phyloP scores from a whole-genome alignment of 2,888 invertebrate species.

The Cheilosia vulpina region DNA sequence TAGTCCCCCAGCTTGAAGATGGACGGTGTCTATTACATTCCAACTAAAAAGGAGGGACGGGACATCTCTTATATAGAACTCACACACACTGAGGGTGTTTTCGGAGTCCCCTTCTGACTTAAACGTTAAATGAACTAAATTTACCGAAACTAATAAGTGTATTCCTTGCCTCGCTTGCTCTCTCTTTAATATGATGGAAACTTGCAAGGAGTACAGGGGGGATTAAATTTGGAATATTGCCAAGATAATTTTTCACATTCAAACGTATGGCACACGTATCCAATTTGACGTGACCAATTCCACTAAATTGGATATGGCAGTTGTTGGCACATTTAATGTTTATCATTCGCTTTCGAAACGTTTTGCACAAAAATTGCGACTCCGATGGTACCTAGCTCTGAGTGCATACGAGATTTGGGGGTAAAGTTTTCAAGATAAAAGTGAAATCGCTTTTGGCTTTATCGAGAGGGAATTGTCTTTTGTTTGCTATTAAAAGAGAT shows the following conservation, averaged over 20 bases:
- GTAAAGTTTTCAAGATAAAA: conserved; percentile 7
- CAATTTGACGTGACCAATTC: conserved; percentile 77
- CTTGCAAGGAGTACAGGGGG: neutral
- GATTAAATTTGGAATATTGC: conserved; percentile 42
- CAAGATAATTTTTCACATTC: conserved; percentile 62
- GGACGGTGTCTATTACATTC: neutral
- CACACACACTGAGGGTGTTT: conserved; percentile 3
- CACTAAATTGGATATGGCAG: conserved; percentile 72
- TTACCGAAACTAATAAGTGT: conserved; percentile 42
- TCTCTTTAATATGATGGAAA: no score
- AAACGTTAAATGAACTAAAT: conserved; percentile 45
- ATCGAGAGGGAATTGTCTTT: conserved; percentile 2
- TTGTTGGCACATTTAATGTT: conserved; percentile 67
- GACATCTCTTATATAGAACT: neutral
- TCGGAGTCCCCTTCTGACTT: neutral
- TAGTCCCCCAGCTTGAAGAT: conserved; percentile 26
- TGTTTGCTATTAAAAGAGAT: neutral
- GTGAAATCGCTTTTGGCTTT: neutral
- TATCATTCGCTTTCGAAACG: conserved; percentile 39
- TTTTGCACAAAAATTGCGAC: conserved; percentile 21
- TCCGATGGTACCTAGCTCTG: neutral
- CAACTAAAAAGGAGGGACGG: conserved; percentile 1
- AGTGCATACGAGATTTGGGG: conserved; percentile 1
- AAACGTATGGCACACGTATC: conserved; percentile 70
- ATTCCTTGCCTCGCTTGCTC: neutral